Evolutionary conservation across 2,113 vertebrate species (phyloP).

Genomic region (Hepsetus odoe): DNA sequence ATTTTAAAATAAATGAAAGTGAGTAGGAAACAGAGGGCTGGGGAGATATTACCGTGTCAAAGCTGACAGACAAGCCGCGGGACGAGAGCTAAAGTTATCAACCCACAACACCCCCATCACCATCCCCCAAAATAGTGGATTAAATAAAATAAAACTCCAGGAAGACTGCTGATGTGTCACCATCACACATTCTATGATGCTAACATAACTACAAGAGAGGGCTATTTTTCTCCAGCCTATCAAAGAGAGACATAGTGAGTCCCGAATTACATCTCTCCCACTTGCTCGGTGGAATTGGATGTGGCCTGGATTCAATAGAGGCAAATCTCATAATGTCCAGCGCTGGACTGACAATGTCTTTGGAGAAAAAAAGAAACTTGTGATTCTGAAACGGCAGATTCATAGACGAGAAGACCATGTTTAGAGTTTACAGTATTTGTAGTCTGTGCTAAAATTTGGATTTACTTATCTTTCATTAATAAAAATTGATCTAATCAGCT

Average conservation of each 20-base stretch:
- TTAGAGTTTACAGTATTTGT: too few species aligned
- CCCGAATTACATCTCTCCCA: slow-evolving; percentile 25
- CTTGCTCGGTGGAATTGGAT: neutral
- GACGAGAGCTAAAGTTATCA: slow-evolving; percentile 98
- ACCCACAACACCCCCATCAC: slow-evolving; percentile 83
- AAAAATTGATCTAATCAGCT: too few species aligned
- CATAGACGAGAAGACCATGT: too few species aligned
- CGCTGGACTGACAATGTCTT: neutral
- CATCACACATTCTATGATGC: slow-evolving; percentile 79
- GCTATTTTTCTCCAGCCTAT: slow-evolving; percentile 90
- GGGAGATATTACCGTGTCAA: slow-evolving; percentile 96
- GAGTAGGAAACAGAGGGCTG: slow-evolving; percentile 91
- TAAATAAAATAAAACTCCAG: slow-evolving; percentile 89
- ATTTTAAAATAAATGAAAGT: slow-evolving; percentile 99
- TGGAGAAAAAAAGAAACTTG: too few species aligned
- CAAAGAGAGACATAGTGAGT: slow-evolving; percentile 81
- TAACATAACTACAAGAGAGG: slow-evolving; percentile 82
- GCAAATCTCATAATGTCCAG: neutral
- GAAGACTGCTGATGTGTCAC: slow-evolving; percentile 88
- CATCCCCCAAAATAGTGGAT: slow-evolving; percentile 79
- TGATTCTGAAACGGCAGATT: too few species aligned
- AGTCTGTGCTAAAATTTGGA: too few species aligned
- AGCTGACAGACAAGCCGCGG: slow-evolving; percentile 98
- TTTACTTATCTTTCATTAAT: too few species aligned
- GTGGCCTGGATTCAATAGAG: neutral